Evolutionary conservation across 2,888 invertebrate species (phyloP), one percentile per base, ranked within the genome.

Genomic region (Meta bourneti): DNA sequence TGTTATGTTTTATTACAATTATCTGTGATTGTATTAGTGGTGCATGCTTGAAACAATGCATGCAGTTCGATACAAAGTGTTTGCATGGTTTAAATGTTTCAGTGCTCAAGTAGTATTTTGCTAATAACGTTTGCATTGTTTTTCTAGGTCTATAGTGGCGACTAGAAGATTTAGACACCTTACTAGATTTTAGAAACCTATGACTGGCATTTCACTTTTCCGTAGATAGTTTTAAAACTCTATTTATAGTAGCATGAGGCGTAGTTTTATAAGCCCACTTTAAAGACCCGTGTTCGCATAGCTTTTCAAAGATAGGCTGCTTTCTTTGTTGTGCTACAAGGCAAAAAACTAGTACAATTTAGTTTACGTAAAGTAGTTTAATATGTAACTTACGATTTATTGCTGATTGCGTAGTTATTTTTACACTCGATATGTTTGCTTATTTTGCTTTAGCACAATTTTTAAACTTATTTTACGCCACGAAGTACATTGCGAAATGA

Each of bases 71-170:
- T 71, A 72, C 19, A 79, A 79, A 70, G 13, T 87, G 82, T 91
- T 34, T 87, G 91, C 91, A 91, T 88, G 91, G 6, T 13, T 78
- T 72, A 78, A 8, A 79, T 87, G 78, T 91, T 87, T 80, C 52
- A 80, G 54, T 91, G 82, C 87, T 91, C 61, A 77, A 77, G 72
- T 90, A 90, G 78, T 85, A 80, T 86, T 79, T 54, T 81, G 82
- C 91, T 86, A 91, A 87, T 91, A 91, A 87, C 72, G 51, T 91
- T 83, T 91, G 87, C 87, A 83, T 91, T 91, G 85, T 91, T 91
- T 91, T 91, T 91, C 87, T 91, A 91, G 91, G 91, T 91, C 86
- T 82, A 91, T 91, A 83, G 78, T 91, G 91, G 72, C 87, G 87
- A 54, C 83, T 91, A 87, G 91, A 83, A 88, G 91, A 90, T 70